These are phyloP conservation scores for Hyperopisus bebe DNA, from an alignment of 2,113 vertebrate genomes.

Conservation along the genomic window DNA sequence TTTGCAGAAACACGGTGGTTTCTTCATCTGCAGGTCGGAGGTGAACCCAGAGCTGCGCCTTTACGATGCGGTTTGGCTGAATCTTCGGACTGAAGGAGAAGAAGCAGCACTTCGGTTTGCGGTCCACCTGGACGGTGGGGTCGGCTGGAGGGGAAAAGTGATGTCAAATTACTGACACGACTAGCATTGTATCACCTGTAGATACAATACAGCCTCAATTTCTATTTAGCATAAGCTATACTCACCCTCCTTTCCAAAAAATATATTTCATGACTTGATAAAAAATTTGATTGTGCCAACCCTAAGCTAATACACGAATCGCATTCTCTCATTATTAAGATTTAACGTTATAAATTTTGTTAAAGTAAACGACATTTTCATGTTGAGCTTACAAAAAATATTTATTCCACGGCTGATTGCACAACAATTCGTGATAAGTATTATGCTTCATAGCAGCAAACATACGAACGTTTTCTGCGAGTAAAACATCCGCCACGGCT, in stretches of 20 bases:
- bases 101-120: constrained; percentile 78
- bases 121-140: constrained; percentile 63
- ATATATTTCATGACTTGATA: background rate
- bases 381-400: background rate
- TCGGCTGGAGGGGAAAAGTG: constrained; percentile 66
- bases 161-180: constrained; percentile 28
- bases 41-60: constrained; percentile 81
- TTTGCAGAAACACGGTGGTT: constrained; percentile 79
- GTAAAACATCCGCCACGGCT: background rate
- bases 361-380: background rate
- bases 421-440: background rate
- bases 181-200: background rate
- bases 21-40: constrained; percentile 70
- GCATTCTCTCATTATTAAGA: background rate
- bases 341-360: background rate
- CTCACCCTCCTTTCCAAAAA: background rate
- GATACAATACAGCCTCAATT: background rate
- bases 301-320: background rate
- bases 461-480: background rate
- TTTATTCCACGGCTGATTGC: background rate
- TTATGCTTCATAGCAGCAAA: background rate
- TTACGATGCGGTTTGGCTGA: constrained; percentile 76
- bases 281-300: background rate
- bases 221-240: background rate
- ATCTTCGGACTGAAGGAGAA: constrained; percentile 84